Conservation (phyloP, 2,113 vertebrate genomes). For the Antennarius striatus region DNA sequence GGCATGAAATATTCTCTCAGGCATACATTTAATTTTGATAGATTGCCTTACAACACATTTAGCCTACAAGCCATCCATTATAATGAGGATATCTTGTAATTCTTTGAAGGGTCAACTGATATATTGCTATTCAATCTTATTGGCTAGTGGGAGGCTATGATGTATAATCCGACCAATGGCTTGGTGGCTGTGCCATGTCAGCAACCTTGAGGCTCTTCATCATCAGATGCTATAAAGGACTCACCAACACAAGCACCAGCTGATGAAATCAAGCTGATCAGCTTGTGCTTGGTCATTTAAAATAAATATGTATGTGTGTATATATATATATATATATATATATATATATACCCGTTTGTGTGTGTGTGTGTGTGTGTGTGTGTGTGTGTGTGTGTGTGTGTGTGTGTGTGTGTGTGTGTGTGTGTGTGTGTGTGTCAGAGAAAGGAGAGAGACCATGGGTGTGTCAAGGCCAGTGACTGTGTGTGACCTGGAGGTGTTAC, state of each 20-base stretch:
- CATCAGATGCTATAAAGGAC: conserved; percentile 49
- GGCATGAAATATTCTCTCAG: neutral
- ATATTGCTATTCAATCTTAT: conserved; percentile 41
- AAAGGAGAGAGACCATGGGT: conserved; percentile 12
- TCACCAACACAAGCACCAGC: conserved; percentile 9
- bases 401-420: neutral
- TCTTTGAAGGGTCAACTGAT: conserved; percentile 60
- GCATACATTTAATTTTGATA: conserved; percentile 15
- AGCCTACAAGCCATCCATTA: conserved; percentile 2
- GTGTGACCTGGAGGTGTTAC: neutral
- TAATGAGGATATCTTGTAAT: conserved; percentile 12
- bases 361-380: neutral
- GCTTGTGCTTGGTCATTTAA: conserved; percentile 7
- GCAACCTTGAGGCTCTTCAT: conserved; percentile 61
- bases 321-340: too few relatives aligned
- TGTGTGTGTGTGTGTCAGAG: conserved; percentile 3
- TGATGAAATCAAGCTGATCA: conserved; percentile 26
- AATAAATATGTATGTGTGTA: too few relatives aligned
- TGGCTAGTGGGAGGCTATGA: conserved; percentile 46
- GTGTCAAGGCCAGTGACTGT: too few relatives aligned
- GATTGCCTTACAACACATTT: neutral
- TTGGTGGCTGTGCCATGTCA: conserved; percentile 63
- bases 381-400: neutral
- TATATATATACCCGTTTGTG: conserved; percentile 1
- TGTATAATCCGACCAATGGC: conserved; percentile 70